phyloP scores from a whole-genome alignment of 2,113 vertebrate species.

The Hippocampus zosterae region DNA sequence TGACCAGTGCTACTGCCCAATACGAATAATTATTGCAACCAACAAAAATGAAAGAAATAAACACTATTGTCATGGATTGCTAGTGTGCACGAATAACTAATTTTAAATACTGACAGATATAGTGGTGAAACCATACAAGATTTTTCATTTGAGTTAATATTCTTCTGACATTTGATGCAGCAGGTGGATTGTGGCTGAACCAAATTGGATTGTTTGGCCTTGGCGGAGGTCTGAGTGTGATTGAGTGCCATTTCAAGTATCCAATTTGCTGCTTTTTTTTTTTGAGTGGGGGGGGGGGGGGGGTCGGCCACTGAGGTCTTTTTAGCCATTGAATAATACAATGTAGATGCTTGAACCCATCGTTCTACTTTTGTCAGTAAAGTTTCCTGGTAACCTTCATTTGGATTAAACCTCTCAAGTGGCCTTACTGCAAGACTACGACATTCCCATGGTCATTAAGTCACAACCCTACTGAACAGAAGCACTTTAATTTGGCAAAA shows the following conservation, averaged over 20 bases:
- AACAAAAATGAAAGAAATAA: no score
- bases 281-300: no score
- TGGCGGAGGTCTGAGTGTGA: neutral
- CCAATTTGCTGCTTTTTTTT: neutral
- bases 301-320: neutral
- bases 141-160: neutral
- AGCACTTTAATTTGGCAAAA: neutral
- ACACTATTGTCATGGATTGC: neutral
- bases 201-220: neutral
- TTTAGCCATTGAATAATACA: neutral
- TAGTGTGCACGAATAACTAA: neutral
- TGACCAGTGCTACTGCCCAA: no score
- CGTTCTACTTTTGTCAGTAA: neutral
- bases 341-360: neutral
- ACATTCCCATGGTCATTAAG: neutral
- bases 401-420: neutral
- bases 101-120: neutral
- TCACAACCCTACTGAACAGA: neutral
- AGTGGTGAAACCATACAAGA: neutral
- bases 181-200: neutral
- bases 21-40: no score
- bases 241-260: constrained; percentile 1
- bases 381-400: neutral
- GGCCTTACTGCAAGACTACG: neutral
- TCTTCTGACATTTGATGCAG: neutral